These are phyloP conservation scores for Plecturocebus donacophilus DNA, from an alignment of 2,113 vertebrate genomes.

Conservation along the genomic window DNA sequence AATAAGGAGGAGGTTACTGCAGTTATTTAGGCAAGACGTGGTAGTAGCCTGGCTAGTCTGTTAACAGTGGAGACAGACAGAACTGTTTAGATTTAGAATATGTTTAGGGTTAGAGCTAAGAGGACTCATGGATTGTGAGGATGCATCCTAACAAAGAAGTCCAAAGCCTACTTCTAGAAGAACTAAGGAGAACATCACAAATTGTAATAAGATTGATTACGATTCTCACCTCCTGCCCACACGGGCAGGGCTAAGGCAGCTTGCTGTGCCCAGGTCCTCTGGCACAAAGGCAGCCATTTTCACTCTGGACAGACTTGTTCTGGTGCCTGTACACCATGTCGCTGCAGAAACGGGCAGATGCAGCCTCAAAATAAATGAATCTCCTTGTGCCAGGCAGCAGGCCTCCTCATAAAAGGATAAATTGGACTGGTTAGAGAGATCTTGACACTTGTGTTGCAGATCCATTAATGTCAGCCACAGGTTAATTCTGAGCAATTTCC, in stretches of 20 bases:
- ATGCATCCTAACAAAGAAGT: background rate
- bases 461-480: constrained; percentile 75
- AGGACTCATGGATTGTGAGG: background rate
- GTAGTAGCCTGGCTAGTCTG: background rate
- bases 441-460: constrained; percentile 69
- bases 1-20: too few species aligned
- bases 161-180: background rate
- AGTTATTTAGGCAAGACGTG: background rate
- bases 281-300: background rate
- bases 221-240: background rate
- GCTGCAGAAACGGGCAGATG: background rate
- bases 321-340: fast-evolving
- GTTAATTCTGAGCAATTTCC: constrained; percentile 83
- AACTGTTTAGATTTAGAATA: background rate
- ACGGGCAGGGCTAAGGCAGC: background rate
- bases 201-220: fast-evolving
- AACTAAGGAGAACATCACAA: fast-evolving
- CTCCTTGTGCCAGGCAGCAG: background rate
- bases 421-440: constrained; percentile 71
- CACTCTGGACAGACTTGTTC: background rate
- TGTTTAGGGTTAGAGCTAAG: background rate
- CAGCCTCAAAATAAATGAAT: background rate
- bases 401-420: constrained; percentile 58
- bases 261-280: background rate
- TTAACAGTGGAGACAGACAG: background rate